A percentile compares a stretch with the other conserved stretches of the same genome.
Evolutionary conservation across 1,140 invertebrate species (phyloP).

Genomic region (Nilaparvata lugens): DNA sequence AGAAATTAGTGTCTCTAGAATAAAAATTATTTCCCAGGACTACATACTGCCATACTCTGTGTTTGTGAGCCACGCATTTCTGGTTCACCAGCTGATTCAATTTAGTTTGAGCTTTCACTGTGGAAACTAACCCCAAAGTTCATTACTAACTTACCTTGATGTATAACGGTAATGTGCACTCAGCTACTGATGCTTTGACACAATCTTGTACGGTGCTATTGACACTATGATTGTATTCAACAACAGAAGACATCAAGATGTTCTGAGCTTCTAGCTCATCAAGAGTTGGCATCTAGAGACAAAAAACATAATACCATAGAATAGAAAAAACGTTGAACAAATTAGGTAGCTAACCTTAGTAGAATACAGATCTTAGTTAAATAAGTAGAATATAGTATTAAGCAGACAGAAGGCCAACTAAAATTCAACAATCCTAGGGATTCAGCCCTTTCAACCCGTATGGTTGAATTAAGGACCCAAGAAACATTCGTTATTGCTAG

Average conservation of each 20-base stretch:
- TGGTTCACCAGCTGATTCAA: not conserved
- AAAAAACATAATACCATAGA: slow-evolving; percentile 3
- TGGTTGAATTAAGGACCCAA: too few species aligned
- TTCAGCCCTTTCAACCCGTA: too few species aligned
- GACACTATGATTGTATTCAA: slow-evolving; percentile 51
- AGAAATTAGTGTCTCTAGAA: too few species aligned
- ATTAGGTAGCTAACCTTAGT: not conserved
- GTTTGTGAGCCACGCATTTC: too few species aligned
- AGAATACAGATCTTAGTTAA: not conserved
- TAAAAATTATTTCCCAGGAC: too few species aligned
- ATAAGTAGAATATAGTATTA: not conserved
- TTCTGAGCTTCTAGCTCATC: slow-evolving; percentile 40
- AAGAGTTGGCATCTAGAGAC: slow-evolving; percentile 37
- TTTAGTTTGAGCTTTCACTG: too few species aligned
- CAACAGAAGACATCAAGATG: slow-evolving; percentile 43
- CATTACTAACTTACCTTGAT: slow-evolving; percentile 43
- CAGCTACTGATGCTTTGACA: slow-evolving; percentile 46
- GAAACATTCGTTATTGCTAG: too few species aligned
- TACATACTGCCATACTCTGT: too few species aligned
- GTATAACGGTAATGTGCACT: slow-evolving; percentile 54
- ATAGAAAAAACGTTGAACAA: not conserved
- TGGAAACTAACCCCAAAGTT: slow-evolving; percentile 4
- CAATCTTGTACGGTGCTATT: slow-evolving; percentile 48
- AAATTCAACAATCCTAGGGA: too few species aligned
- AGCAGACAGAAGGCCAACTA: not conserved